Conservation (phyloP, 2,113 vertebrate genomes). For the Oreochromis aureus region DNA sequence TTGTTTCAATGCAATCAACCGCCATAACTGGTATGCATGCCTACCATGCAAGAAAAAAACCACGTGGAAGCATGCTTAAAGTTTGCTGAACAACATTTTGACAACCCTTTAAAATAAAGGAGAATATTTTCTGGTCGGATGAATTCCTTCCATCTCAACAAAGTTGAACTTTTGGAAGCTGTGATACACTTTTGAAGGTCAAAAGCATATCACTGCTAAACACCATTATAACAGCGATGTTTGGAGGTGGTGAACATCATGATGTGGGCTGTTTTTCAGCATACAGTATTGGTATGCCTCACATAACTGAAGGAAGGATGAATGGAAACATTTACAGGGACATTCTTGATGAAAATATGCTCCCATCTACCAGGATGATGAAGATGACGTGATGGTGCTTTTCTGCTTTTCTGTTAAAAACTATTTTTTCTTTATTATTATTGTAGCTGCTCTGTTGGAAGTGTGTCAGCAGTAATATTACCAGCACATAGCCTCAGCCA, state of each 20-base stretch:
- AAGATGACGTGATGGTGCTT: not conserved
- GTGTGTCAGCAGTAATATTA: not conserved
- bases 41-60: not conserved
- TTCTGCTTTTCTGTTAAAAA: not conserved
- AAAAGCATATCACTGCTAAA: not conserved
- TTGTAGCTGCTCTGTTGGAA: not conserved
- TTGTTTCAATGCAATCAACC: not conserved
- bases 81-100: not conserved
- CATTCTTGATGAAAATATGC: not conserved
- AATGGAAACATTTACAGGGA: not conserved
- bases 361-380: not conserved
- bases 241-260: not conserved
- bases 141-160: not conserved
- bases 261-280: not conserved
- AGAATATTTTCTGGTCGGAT: not conserved
- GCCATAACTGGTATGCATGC: not conserved
- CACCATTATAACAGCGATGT: not conserved
- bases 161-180: not conserved
- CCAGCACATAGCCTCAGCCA: not conserved
- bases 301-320: not conserved
- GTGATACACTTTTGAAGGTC: not conserved
- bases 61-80: not conserved
- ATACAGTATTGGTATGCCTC: not conserved
- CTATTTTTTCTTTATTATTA: not conserved
- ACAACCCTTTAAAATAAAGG: not conserved